Evolutionary conservation across 2,888 invertebrate species (phyloP).

Genomic region (Cordilura impudica): DNA sequence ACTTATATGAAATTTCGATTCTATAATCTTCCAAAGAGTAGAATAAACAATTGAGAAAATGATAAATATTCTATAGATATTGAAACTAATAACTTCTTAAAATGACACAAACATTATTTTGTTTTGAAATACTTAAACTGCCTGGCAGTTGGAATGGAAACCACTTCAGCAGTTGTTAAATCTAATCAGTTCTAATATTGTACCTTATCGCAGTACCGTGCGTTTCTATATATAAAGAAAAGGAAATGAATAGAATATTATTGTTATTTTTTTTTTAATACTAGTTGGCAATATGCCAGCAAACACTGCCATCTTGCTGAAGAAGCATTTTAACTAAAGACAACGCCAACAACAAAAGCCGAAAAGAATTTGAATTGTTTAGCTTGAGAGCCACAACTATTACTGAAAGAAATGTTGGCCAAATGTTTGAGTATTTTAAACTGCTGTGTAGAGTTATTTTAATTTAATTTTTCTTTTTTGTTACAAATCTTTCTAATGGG

Average conservation of each 20-base stretch:
- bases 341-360: slow-evolving; percentile 36
- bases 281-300: slow-evolving; percentile 51
- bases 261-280: slow-evolving; percentile 43
- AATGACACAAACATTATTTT: too few species aligned
- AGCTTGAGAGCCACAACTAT: slow-evolving; percentile 44
- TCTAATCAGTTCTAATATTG: too few species aligned
- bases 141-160: too few species aligned
- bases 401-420: slow-evolving; percentile 55
- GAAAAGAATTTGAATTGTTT: slow-evolving; percentile 43
- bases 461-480: slow-evolving; percentile 10
- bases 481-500: slow-evolving; percentile 25
- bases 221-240: slow-evolving; percentile 32
- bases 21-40: too few species aligned
- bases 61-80: too few species aligned
- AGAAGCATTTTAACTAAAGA: slow-evolving; percentile 57
- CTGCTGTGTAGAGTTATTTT: slow-evolving; percentile 36
- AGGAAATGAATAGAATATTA: slow-evolving; percentile 57
- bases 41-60: too few species aligned
- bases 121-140: too few species aligned
- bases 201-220: slow-evolving; percentile 6
- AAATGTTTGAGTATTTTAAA: slow-evolving; percentile 42
- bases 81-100: too few species aligned
- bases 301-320: slow-evolving; percentile 61
- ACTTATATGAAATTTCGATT: too few species aligned
- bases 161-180: too few species aligned